Conservation (phyloP, 2,888 invertebrate species). For the Nemurella pictetii region DNA sequence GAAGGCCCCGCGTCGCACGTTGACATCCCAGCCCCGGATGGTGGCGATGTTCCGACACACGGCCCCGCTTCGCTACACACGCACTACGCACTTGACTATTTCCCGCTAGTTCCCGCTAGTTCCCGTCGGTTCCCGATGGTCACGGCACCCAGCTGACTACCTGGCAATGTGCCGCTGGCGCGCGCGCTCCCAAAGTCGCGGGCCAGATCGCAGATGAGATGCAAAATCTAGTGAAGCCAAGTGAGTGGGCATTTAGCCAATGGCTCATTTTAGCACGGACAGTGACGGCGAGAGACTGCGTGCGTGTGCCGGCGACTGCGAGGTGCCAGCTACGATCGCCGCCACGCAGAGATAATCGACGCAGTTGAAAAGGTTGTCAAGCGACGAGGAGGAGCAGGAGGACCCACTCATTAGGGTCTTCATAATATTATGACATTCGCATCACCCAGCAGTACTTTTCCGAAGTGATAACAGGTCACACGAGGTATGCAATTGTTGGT, state of each 20-base stretch:
- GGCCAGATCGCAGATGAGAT: neutral
- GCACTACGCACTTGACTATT: neutral
- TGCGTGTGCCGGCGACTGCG: no score
- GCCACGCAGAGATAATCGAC: no score
- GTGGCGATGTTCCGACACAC: no score
- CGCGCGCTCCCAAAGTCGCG: neutral
- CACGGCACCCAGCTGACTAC: neutral
- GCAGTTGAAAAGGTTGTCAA: no score
- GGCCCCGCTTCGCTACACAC: neutral
- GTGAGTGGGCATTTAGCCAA: neutral
- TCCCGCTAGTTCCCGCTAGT: neutral
- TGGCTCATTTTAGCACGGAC: neutral
- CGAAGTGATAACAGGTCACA: no score
- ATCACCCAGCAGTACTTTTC: no score
- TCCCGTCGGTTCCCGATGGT: neutral
- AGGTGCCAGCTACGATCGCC: no score
- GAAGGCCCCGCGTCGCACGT: slow-evolving; percentile 32
- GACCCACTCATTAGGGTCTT: no score
- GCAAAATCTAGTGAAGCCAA: neutral
- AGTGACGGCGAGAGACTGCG: no score
- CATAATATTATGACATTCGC: no score
- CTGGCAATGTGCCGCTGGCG: neutral
- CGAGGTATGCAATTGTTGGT: no score
- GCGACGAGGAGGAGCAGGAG: no score
- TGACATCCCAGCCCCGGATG: slow-evolving; percentile 38